Conservation (phyloP, 2,113 vertebrate genomes). For the Elgaria multicarinata region DNA sequence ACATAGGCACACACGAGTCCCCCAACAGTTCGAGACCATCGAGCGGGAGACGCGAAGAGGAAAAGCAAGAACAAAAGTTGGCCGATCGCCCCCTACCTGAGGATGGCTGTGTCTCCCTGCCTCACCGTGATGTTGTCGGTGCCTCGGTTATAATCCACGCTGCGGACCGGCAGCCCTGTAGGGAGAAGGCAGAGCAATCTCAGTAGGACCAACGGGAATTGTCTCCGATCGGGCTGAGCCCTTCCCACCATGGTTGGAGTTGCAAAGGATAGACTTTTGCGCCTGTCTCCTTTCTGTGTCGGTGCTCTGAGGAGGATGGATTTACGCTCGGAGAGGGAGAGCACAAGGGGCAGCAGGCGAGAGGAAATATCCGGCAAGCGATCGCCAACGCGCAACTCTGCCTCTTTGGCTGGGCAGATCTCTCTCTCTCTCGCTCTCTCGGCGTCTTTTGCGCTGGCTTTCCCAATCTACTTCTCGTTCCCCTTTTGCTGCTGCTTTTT, state of each 20-base stretch:
- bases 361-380: not conserved
- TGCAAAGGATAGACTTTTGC: slow-evolving; percentile 58
- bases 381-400: not conserved
- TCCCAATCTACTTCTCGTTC: not conserved
- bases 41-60: not conserved
- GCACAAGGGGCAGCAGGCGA: not conserved
- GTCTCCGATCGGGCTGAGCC: slow-evolving; percentile 90
- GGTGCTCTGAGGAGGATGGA: slow-evolving; percentile 15
- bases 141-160: slow-evolving; percentile 97
- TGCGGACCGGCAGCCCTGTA: slow-evolving; percentile 98
- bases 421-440: too few species aligned
- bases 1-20: too few species aligned
- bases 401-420: not conserved
- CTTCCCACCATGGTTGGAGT: slow-evolving; percentile 88
- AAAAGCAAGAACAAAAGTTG: slow-evolving; percentile 59
- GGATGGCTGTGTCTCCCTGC: slow-evolving; percentile 97
- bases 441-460: not conserved
- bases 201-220: slow-evolving; percentile 94
- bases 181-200: slow-evolving; percentile 98
- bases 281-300: slow-evolving; percentile 42
- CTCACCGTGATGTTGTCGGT: slow-evolving; percentile 99
- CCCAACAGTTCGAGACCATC: not conserved
- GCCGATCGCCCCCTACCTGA: slow-evolving; percentile 89
- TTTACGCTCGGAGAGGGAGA: slow-evolving; percentile 21
- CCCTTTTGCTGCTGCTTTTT: not conserved